These are phyloP conservation scores for Podilymbus podiceps DNA, from an alignment of 2,113 vertebrate genomes.

Conservation along the genomic window DNA sequence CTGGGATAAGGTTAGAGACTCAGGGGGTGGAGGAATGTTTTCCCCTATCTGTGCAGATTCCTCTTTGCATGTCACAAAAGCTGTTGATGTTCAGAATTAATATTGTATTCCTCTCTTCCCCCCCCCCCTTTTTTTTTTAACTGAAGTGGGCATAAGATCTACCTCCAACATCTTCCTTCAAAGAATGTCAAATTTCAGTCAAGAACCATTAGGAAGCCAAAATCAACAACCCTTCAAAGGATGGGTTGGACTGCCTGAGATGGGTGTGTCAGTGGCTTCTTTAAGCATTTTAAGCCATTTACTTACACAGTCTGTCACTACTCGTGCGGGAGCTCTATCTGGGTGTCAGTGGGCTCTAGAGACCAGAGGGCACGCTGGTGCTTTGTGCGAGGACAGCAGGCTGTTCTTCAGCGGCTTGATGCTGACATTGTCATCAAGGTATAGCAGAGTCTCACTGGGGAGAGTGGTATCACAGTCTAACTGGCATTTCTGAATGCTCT, in stretches of 20 bases:
- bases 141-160: background rate
- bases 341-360: accelerated
- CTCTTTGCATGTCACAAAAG: background rate
- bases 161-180: background rate
- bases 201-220: background rate
- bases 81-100: background rate
- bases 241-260: background rate
- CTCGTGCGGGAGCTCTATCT: background rate
- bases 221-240: background rate
- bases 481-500: background rate
- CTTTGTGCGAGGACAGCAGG: background rate
- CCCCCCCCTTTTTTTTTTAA: no score
- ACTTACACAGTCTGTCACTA: background rate
- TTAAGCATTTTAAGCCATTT: background rate
- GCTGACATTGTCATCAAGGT: background rate
- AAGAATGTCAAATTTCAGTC: background rate
- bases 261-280: background rate
- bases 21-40: background rate
- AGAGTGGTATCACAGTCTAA: background rate
- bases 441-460: background rate
- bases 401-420: background rate
- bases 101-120: background rate
- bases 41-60: background rate
- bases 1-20: background rate
- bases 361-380: background rate